phyloP scores from a whole-genome alignment of 2,797 vertebrate species.

The Lagocephalus sceleratus region DNA sequence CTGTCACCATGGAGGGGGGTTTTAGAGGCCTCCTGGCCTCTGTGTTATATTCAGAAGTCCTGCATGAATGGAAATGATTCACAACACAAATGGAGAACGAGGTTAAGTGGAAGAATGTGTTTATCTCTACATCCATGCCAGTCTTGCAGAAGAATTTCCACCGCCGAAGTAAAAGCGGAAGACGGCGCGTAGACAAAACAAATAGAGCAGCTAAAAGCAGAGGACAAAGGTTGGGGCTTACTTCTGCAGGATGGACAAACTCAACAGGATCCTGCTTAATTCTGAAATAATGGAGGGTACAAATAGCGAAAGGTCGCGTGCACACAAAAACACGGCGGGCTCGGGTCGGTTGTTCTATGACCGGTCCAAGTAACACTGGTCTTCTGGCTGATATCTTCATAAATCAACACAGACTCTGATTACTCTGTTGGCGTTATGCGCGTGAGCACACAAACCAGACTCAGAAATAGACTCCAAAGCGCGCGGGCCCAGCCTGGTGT shows the following conservation, averaged over 20 bases:
- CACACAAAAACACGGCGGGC: conserved; percentile 8
- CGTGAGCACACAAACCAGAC: too few relatives aligned
- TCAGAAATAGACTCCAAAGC: too few relatives aligned
- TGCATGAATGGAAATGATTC: conserved; percentile 44
- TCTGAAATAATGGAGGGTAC: conserved; percentile 18
- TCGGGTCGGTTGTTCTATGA: too few relatives aligned
- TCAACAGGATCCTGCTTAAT: conserved; percentile 18
- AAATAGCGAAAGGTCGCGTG: conserved; percentile 9
- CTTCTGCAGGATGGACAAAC: conserved; percentile 38
- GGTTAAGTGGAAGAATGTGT: conserved; percentile 23
- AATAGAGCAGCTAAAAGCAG: conserved; percentile 41
- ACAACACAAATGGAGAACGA: conserved; percentile 7
- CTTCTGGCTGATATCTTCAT: too few relatives aligned
- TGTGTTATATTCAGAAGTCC: conserved; percentile 34
- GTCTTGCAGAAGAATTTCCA: conserved; percentile 47
- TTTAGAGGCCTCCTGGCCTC: conserved; percentile 62
- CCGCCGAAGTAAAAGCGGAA: conserved; percentile 38
- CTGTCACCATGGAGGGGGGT: conserved; percentile 60
- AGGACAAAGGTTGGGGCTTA: conserved; percentile 13
- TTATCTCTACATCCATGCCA: conserved; percentile 11
- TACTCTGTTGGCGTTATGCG: too few relatives aligned
- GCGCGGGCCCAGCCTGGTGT: too few relatives aligned
- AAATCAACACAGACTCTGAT: too few relatives aligned
- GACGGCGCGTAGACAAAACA: conserved; percentile 57
- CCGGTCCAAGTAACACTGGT: too few relatives aligned